Evolutionary conservation across 2,888 invertebrate genomes (phyloP).

Genomic region (Thalpophila matura): DNA sequence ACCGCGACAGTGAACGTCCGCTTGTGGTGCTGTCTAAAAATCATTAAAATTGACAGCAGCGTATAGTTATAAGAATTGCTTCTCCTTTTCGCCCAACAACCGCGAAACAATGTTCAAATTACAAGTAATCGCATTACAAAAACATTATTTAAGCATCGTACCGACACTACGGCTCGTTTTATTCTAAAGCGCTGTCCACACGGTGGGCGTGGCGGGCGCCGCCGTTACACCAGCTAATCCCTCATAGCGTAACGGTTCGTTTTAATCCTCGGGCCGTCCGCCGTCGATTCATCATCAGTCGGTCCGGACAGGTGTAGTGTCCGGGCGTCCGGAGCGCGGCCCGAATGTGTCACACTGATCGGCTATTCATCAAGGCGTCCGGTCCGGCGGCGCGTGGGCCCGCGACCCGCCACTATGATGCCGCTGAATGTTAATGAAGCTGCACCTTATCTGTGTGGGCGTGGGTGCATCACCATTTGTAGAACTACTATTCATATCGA

Average conservation of each 20-base stretch:
- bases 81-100: too few species aligned
- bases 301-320: conserved; percentile 10
- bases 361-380: conserved; percentile 20
- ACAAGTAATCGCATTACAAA: too few species aligned
- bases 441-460: background rate
- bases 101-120: too few species aligned
- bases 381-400: background rate
- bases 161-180: background rate
- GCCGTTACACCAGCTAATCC: conserved; percentile 4
- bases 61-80: too few species aligned
- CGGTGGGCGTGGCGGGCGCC: background rate
- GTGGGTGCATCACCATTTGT: background rate
- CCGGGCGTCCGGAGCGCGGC: background rate
- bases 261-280: conserved; percentile 10
- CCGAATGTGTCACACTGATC: conserved; percentile 13
- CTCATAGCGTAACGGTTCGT: conserved; percentile 6
- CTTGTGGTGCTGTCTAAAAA: too few species aligned
- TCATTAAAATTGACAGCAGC: too few species aligned
- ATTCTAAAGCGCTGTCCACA: background rate
- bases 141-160: too few species aligned
- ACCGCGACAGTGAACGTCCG: too few species aligned
- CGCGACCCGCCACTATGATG: conserved; percentile 6
- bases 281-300: conserved; percentile 29
- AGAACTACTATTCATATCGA: conserved; percentile 1
- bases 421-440: conserved; percentile 16